These are phyloP conservation scores for Chloroclystis v-ata DNA, from an alignment of 2,888 invertebrate genomes.

Conservation along the genomic window DNA sequence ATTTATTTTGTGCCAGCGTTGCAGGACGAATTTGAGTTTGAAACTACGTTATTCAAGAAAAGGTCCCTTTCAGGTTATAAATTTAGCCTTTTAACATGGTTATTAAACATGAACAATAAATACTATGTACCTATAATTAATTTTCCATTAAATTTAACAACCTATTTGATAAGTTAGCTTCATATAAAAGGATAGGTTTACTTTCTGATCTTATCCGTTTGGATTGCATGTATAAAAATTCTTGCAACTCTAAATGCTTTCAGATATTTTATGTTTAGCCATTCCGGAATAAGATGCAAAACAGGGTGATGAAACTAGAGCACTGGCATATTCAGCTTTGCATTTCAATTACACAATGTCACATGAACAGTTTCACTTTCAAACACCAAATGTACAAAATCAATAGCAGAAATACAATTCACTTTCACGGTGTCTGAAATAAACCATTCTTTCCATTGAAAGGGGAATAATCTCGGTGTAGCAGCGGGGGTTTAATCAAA, in stretches of 20 bases:
- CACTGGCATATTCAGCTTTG: background rate
- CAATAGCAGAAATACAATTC: constrained; percentile 74
- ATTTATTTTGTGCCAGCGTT: constrained; percentile 15
- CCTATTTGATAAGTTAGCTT: too few species aligned
- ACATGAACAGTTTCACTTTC: constrained; percentile 38
- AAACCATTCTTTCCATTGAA: constrained; percentile 76
- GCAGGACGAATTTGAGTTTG: constrained; percentile 9
- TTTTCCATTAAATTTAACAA: too few species aligned
- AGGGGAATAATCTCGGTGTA: constrained; percentile 71
- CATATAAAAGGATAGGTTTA: too few species aligned
- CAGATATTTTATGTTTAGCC: too few species aligned
- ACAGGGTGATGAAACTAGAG: background rate
- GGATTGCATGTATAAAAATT: too few species aligned
- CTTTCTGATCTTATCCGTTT: too few species aligned
- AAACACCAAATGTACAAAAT: constrained; percentile 50
- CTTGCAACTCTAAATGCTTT: too few species aligned
- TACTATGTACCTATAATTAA: too few species aligned
- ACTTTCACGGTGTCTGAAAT: constrained; percentile 75
- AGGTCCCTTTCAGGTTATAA: too few species aligned
- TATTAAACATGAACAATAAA: too few species aligned
- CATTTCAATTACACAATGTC: constrained; percentile 9
- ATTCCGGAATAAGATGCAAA: background rate
- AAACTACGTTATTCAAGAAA: background rate
- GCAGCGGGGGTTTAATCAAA: constrained; percentile 77
- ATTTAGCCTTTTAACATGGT: too few species aligned